Percentiles rank a stretch among this genome's conserved stretches.
phyloP scores from a whole-genome alignment of 2,797 vertebrate species.

The Pantherophis vulpinus region DNA sequence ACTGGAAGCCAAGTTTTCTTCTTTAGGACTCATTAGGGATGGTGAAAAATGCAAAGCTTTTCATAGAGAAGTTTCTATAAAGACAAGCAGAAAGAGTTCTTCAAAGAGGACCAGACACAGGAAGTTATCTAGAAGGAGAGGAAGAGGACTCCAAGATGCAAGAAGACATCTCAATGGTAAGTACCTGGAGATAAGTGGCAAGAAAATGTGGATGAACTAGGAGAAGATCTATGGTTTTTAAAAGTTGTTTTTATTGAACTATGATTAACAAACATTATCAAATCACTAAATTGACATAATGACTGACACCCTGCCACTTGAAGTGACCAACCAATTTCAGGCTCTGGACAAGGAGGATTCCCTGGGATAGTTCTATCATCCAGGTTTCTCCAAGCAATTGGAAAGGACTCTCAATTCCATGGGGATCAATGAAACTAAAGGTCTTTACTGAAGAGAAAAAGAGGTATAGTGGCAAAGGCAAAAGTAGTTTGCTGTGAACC shows the following conservation, averaged over 20 bases:
- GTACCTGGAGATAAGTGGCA: neutral
- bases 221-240: neutral
- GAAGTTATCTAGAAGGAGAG: neutral
- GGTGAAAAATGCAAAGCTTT: neutral
- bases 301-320: neutral
- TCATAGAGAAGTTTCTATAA: neutral
- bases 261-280: neutral
- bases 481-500: neutral
- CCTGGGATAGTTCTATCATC: neutral
- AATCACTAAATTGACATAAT: neutral
- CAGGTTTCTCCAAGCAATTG: neutral
- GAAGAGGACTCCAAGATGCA: neutral
- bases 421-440: neutral
- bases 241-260: neutral
- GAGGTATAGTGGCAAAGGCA: neutral
- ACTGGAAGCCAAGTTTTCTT: neutral
- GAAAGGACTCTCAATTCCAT: neutral
- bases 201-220: neutral
- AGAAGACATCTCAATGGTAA: neutral
- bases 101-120: neutral
- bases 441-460: neutral
- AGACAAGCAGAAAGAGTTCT: neutral
- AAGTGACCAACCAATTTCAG: neutral
- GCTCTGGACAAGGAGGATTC: neutral
- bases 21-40: neutral